phyloP scores from a whole-genome alignment of 2,797 vertebrate species.

The Loris lydekkerianus region DNA sequence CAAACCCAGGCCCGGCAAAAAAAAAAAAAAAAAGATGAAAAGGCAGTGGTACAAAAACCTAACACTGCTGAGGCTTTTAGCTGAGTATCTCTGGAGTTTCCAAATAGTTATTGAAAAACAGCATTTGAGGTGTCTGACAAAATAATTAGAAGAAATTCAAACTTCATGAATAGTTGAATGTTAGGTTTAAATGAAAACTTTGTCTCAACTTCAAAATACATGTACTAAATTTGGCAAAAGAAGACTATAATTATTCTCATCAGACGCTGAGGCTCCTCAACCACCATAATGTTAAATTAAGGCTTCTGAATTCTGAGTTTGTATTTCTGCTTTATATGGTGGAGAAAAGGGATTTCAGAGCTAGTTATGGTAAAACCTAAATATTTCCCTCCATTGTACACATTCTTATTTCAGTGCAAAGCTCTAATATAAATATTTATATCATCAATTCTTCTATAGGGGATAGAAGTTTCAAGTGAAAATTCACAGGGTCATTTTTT shows the following conservation, averaged over 20 bases:
- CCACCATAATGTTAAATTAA: constrained; percentile 66
- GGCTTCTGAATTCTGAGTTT: constrained; percentile 65
- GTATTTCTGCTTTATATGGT: constrained; percentile 67
- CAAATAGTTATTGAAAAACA: constrained; percentile 42
- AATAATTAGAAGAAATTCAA: constrained; percentile 69
- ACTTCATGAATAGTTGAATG: constrained; percentile 33
- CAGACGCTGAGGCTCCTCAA: constrained; percentile 55
- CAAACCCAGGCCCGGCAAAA: too few species aligned
- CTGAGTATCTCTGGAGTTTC: not conserved
- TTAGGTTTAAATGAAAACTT: constrained; percentile 50
- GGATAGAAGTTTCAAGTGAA: constrained; percentile 63
- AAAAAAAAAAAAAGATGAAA: not conserved
- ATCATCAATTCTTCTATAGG: constrained; percentile 38
- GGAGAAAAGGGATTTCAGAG: constrained; percentile 67
- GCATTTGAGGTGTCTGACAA: constrained; percentile 65
- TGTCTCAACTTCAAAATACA: constrained; percentile 59
- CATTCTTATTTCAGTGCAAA: constrained; percentile 67
- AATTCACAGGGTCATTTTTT: not conserved
- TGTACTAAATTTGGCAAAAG: constrained; percentile 31
- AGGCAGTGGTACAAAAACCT: not conserved
- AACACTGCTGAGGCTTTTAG: not conserved
- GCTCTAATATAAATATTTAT: constrained; percentile 84
- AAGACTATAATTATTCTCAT: constrained; percentile 64
- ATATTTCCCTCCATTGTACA: constrained; percentile 9
- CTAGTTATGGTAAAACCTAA: constrained; percentile 48